Conservation (phyloP, 2,888 invertebrate genomes). For the Mythimna albipuncta region DNA sequence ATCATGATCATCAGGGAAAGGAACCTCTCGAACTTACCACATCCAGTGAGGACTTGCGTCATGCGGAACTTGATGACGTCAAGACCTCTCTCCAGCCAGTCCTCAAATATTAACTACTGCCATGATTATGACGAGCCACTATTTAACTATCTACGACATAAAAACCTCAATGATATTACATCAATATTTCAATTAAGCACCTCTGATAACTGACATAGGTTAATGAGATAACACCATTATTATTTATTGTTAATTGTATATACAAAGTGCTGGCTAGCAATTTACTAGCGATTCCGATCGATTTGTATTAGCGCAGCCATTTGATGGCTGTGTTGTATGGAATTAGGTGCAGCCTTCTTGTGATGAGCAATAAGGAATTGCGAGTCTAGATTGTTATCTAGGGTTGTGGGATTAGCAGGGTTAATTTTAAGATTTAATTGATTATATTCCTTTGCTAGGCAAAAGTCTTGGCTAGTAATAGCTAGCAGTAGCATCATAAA, state of each 20-base stretch:
- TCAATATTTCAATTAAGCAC: slow-evolving; percentile 59
- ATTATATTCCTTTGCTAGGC: too few species aligned
- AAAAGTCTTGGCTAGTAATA: too few species aligned
- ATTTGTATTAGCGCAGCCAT: slow-evolving; percentile 61
- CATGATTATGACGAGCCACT: too few species aligned
- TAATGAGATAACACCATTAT: slow-evolving; percentile 69
- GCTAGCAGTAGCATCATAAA: too few species aligned
- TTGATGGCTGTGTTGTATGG: slow-evolving; percentile 61
- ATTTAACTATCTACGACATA: background rate
- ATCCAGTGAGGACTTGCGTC: too few species aligned
- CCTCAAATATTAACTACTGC: too few species aligned
- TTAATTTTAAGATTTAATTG: background rate
- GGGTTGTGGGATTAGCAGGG: background rate
- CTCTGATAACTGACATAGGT: slow-evolving; percentile 50
- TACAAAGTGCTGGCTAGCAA: slow-evolving; percentile 67
- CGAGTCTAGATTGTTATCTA: slow-evolving; percentile 31
- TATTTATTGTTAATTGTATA: slow-evolving; percentile 73
- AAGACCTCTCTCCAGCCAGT: too few species aligned
- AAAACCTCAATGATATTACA: slow-evolving; percentile 23
- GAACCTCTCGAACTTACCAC: too few species aligned
- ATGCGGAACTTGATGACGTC: too few species aligned
- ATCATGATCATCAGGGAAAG: too few species aligned
- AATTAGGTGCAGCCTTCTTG: slow-evolving; percentile 67
- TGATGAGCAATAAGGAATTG: slow-evolving; percentile 37
- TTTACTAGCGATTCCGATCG: slow-evolving; percentile 68